Evolutionary conservation across 2,113 vertebrate species (phyloP).

Genomic region (Lepidothrix coronata): DNA sequence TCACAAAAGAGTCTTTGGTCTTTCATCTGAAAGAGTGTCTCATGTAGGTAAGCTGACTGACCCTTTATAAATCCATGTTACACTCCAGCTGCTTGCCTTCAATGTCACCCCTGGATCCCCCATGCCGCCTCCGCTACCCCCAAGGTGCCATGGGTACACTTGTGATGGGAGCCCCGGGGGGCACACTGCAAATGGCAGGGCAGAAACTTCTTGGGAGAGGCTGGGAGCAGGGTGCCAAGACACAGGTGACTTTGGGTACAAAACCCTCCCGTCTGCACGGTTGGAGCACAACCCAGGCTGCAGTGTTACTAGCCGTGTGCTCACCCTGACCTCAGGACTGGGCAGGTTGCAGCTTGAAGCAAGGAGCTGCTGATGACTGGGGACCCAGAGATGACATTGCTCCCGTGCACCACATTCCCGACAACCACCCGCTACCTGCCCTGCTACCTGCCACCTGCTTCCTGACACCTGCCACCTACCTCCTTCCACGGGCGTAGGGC

Average conservation of each 20-base stretch:
- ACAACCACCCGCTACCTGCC: neutral
- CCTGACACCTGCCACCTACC: slow-evolving; percentile 14
- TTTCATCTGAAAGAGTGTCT: neutral
- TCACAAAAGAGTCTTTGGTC: accelerated
- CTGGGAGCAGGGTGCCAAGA: neutral
- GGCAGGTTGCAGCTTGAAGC: neutral
- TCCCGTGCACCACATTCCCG: neutral
- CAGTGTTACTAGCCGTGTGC: neutral
- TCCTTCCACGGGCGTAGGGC: neutral
- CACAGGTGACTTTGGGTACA: neutral
- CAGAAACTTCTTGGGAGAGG: neutral
- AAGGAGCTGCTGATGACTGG: neutral
- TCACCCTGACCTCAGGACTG: neutral
- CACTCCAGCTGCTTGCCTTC: neutral
- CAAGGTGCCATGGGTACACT: accelerated
- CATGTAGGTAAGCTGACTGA: neutral
- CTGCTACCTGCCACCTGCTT: slow-evolving; percentile 8
- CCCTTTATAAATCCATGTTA: neutral
- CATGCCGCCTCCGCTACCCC: accelerated
- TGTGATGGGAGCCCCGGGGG: accelerated
- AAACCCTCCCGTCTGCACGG: accelerated
- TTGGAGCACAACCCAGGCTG: neutral
- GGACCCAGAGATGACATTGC: neutral
- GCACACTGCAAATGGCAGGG: neutral
- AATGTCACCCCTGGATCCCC: neutral